These are phyloP conservation scores for Rhysida immarginata DNA, from an alignment of 1,140 invertebrate genomes.

Conservation along the genomic window DNA sequence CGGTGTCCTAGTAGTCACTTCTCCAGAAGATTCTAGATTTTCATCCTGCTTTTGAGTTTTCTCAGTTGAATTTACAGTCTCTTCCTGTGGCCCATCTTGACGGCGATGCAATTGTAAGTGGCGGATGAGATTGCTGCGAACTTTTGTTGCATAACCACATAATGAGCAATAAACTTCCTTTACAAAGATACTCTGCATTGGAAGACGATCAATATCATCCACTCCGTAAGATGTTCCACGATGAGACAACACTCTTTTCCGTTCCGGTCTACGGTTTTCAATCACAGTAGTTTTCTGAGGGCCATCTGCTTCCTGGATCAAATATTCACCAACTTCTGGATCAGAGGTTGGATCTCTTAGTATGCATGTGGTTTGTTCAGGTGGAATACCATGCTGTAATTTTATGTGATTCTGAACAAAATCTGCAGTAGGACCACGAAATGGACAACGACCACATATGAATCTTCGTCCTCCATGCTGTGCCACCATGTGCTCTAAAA, in stretches of 20 bases:
- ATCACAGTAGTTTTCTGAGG: constrained; percentile 6
- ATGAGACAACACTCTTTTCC: constrained; percentile 26
- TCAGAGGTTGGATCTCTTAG: constrained; percentile 37
- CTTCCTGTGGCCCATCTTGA: constrained; percentile 67
- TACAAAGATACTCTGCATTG: constrained; percentile 44
- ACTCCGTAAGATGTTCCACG: constrained; percentile 35
- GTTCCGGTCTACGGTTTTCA: constrained; percentile 17
- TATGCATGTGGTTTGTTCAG: constrained; percentile 27
- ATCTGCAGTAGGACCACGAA: constrained; percentile 25
- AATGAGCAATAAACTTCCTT: constrained; percentile 43
- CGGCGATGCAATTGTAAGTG: constrained; percentile 48
- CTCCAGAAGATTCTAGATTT: too few relatives aligned
- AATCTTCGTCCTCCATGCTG: constrained; percentile 36
- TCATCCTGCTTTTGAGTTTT: constrained; percentile 14
- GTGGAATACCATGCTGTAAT: constrained; percentile 31
- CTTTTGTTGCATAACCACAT: constrained; percentile 53
- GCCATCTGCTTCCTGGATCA: constrained; percentile 28
- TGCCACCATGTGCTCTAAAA: constrained; percentile 31
- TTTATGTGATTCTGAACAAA: constrained; percentile 38
- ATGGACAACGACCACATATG: constrained; percentile 36
- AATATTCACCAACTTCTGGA: constrained; percentile 34
- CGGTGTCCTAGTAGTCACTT: too few relatives aligned
- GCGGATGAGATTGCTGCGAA: constrained; percentile 51
- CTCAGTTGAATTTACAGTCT: constrained; percentile 12
- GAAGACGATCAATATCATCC: constrained; percentile 43